Conservation (phyloP, 2,888 invertebrate genomes). For the Isotomurus palustris region DNA sequence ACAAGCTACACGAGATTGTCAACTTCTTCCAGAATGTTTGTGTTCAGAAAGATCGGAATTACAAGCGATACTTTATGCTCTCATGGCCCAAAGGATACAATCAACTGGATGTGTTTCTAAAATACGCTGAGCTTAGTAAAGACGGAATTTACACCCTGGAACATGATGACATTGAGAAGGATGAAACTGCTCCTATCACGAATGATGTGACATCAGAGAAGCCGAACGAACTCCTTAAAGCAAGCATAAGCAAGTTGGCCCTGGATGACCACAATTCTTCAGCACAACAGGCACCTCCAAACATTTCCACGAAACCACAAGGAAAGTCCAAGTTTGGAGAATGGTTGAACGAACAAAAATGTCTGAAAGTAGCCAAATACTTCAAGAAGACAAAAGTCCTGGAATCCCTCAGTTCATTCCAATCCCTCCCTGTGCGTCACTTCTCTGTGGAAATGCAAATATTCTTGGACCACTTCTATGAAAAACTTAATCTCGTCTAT, state of each 20-base stretch:
- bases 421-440: conserved; percentile 4
- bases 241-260: too few species aligned
- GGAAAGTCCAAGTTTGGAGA: background rate
- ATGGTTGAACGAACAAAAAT: conserved; percentile 1
- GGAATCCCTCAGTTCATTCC: background rate
- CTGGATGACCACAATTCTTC: too few species aligned
- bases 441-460: background rate
- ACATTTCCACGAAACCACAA: background rate
- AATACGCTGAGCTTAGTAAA: conserved; percentile 7
- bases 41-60: background rate
- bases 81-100: conserved; percentile 7
- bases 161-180: too few species aligned
- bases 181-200: too few species aligned
- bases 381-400: conserved; percentile 3
- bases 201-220: too few species aligned
- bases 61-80: conserved; percentile 6
- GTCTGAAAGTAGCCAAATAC: background rate
- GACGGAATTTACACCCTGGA: too few species aligned
- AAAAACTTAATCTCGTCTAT: too few species aligned
- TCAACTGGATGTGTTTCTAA: conserved; percentile 3
- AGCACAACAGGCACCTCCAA: background rate
- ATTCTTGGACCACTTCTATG: conserved; percentile 6
- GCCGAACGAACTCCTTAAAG: too few species aligned
- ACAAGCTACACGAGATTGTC: background rate
- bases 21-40: conserved; percentile 8